Percentiles rank a stretch among this genome's conserved stretches.
phyloP scores from a whole-genome alignment of 2,113 vertebrate species.

The Merops nubicus region DNA sequence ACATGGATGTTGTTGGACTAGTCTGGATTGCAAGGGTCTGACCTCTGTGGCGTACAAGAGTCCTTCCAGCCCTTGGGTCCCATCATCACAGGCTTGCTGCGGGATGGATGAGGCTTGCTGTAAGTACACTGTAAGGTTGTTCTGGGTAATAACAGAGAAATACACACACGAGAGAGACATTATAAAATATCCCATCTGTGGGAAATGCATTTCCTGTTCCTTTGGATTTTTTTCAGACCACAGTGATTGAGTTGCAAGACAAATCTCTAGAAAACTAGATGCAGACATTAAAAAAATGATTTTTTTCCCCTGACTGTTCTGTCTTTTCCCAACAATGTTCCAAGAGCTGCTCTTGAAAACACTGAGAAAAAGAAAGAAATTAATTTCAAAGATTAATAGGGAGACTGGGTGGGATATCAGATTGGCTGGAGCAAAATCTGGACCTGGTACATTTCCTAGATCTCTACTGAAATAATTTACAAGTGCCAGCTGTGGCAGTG shows the following conservation, averaged over 20 bases:
- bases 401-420: background rate
- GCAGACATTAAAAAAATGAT: background rate
- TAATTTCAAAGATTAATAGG: background rate
- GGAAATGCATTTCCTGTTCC: background rate
- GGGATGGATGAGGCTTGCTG: background rate
- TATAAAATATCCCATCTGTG: background rate
- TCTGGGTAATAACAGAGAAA: background rate
- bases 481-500: background rate
- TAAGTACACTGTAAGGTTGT: background rate
- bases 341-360: background rate
- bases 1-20: background rate
- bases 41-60: background rate
- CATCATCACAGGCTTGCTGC: background rate
- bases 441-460: background rate
- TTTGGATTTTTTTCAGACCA: background rate
- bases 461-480: slow-evolving; percentile 21
- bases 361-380: background rate
- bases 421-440: background rate
- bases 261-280: background rate
- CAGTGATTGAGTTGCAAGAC: background rate
- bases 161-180: background rate
- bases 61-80: background rate
- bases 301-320: background rate
- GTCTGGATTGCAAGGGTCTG: background rate
- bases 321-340: background rate